Evolutionary conservation across 2,797 vertebrate species (phyloP).

Genomic region (Anguilla marmorata): DNA sequence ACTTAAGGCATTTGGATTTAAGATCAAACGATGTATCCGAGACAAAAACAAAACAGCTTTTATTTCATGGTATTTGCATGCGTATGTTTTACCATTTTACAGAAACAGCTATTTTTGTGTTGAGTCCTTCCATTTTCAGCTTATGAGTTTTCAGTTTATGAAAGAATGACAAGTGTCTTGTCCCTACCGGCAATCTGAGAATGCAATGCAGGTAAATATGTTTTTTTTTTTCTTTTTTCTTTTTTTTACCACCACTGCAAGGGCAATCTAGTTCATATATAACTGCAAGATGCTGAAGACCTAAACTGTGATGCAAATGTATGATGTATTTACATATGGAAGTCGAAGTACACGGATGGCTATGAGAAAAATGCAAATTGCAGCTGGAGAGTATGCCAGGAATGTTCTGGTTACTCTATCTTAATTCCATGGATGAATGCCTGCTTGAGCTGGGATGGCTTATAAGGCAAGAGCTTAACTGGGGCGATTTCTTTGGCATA

Average conservation of each 20-base stretch:
- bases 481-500: background rate
- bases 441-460: background rate
- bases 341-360: background rate
- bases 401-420: slow-evolving; percentile 13
- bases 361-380: slow-evolving; percentile 17
- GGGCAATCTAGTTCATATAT: background rate
- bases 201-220: background rate
- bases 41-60: too few relatives aligned
- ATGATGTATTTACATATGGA: slow-evolving; percentile 1
- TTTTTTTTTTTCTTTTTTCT: background rate
- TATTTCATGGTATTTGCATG: too few relatives aligned
- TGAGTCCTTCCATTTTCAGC: too few relatives aligned
- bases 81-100: too few relatives aligned
- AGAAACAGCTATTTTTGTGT: too few relatives aligned
- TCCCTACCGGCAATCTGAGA: background rate
- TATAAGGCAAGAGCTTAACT: background rate
- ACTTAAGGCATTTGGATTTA: too few relatives aligned
- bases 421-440: slow-evolving; percentile 3
- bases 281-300: background rate
- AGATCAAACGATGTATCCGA: too few relatives aligned
- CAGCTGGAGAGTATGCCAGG: background rate
- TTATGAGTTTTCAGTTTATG: too few relatives aligned
- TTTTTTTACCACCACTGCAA: background rate
- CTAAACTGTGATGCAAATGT: background rate
- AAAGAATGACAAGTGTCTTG: too few relatives aligned